Base-by-base conservation (phyloP, 2,113 vertebrate genomes). In the Anarrhichthys ocellatus region DNA sequence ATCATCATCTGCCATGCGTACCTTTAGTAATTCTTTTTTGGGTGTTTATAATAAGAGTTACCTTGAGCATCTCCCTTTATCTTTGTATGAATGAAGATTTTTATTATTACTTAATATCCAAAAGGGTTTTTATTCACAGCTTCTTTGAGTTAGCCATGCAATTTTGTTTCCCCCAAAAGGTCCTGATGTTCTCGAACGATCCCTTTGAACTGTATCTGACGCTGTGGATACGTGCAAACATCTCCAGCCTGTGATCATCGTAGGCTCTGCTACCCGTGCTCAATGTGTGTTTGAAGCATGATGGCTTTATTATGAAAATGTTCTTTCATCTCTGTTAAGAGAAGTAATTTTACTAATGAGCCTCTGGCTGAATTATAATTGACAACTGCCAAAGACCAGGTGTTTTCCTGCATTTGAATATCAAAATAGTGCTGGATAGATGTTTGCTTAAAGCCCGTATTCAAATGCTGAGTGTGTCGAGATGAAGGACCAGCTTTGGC, bases 281-380 rank as follows among this genome's bases (percentile, higher is more conserved):
- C 24, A n/a, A 32, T n/a, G 65, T 42, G 65, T 27, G 50, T 88
- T 72, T 77, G 20, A 80, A 82, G 72, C 67, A 17, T 24, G 65
- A 79, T 65, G 73, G 70, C 74, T 88, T 83, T 58, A 80, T 90
- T 70, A 91, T 89, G 89, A 87, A 91, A 88, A 90, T 90, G 61
- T 81, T 59, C 73, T 87, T 87, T 90, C 82, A 84, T 88, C 75
- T 80, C 46, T 46, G 18, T 72, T 64, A 65, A 84, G 77, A 85
- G 64, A 73, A 76, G 59, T 77, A 8, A 83, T 91, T 92, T 91
- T 27, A 85, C 86, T 87, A 92, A 93, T 87, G 88, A 88, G 86
- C 65, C 79, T 80, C 42, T 72, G 86, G 85, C 71, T 85, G 80
- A 73, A 80, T 81, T 69, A 59, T 82, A 90, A 88, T 91, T 88